Evolutionary conservation across 1,140 invertebrate genomes (phyloP).

Genomic region (Helicoverpa armigera): DNA sequence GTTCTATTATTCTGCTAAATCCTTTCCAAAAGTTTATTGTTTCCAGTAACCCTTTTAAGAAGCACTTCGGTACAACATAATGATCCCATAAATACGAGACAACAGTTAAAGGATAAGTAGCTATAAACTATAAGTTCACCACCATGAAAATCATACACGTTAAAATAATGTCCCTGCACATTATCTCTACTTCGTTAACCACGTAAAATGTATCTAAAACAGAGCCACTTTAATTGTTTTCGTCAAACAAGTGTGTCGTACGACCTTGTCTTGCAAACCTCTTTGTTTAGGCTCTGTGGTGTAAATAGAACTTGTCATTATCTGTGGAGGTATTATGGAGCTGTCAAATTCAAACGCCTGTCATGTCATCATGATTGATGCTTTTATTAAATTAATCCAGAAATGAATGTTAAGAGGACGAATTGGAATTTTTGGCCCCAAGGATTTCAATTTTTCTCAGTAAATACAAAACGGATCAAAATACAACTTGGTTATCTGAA

Average conservation of each 20-base stretch:
- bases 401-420: too few relatives aligned
- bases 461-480: too few relatives aligned
- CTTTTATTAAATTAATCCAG: too few relatives aligned
- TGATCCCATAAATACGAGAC: conserved; percentile 7
- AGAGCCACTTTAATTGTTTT: conserved; percentile 5
- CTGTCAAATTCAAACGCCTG: too few relatives aligned
- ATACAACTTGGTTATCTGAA: too few relatives aligned
- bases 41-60: not conserved
- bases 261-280: not conserved
- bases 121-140: not conserved
- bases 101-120: not conserved
- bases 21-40: not conserved
- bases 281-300: not conserved
- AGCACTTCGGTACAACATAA: not conserved
- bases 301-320: not conserved
- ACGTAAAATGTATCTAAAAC: conserved; percentile 12
- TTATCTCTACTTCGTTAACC: conserved; percentile 17
- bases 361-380: too few relatives aligned
- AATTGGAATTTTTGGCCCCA: too few relatives aligned
- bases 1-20: too few relatives aligned
- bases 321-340: not conserved
- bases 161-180: not conserved
- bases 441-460: too few relatives aligned
- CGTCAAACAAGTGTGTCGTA: conserved; percentile 16
- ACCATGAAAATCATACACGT: conserved; percentile 14